Evolutionary conservation across 2,888 invertebrate genomes (phyloP).

Genomic region (Drosophila dives): DNA sequence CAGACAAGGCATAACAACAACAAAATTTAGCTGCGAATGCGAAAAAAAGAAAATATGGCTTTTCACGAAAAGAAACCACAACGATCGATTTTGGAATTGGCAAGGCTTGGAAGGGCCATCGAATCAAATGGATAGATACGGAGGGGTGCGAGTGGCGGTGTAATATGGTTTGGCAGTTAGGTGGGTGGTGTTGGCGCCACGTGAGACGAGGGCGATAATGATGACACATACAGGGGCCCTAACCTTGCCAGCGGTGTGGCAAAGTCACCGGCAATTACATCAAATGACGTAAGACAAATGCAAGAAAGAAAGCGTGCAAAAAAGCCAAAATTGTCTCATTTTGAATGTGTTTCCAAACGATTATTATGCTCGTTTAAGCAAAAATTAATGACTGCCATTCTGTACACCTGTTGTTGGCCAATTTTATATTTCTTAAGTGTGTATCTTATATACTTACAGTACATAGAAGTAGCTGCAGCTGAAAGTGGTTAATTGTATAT

Average conservation of each 20-base stretch:
- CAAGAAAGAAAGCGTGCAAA: slow-evolving; percentile 26
- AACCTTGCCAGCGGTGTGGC: slow-evolving; percentile 50
- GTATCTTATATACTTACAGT: background rate
- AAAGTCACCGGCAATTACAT: slow-evolving; percentile 55
- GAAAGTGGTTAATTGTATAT: background rate
- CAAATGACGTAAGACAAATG: slow-evolving; percentile 59
- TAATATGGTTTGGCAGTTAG: background rate
- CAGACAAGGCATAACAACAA: slow-evolving; percentile 43
- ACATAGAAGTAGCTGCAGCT: background rate
- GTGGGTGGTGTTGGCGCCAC: slow-evolving; percentile 31
- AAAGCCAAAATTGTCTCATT: slow-evolving; percentile 24
- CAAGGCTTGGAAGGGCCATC: slow-evolving; percentile 52
- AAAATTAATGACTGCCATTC: background rate
- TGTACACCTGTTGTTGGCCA: background rate
- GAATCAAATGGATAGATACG: background rate
- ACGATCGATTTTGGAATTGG: slow-evolving; percentile 79
- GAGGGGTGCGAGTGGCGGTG: background rate
- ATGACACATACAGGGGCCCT: slow-evolving; percentile 66
- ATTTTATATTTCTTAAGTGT: background rate
- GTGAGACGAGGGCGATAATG: slow-evolving; percentile 68
- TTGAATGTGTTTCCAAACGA: slow-evolving; percentile 18
- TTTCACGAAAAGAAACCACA: slow-evolving; percentile 70
- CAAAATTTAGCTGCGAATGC: slow-evolving; percentile 34
- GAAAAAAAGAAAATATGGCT: slow-evolving; percentile 49
- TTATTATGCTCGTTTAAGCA: slow-evolving; percentile 6